A percentile compares a stretch with the other conserved stretches of the same genome.
Conservation (phyloP, 2,888 invertebrate genomes). For the Ormyrus pomaceus region DNA sequence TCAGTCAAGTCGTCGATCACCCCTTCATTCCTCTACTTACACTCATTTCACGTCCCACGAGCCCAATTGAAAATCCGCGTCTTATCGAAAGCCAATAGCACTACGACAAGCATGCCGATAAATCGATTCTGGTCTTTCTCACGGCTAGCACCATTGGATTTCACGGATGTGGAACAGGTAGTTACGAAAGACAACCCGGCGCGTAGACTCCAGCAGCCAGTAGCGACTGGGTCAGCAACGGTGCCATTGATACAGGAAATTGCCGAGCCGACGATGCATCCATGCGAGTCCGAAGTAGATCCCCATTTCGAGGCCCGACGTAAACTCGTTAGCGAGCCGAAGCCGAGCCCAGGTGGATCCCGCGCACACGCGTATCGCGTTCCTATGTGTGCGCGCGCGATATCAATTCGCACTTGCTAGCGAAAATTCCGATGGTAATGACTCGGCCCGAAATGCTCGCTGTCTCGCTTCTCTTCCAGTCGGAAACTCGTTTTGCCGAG, state of each 20-base stretch:
- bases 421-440: constrained; percentile 27
- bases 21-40: neutral
- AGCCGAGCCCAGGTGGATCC: constrained; percentile 18
- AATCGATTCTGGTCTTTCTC: constrained; percentile 5
- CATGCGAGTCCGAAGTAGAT: constrained; percentile 39
- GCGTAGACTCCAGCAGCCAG: neutral
- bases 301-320: neutral
- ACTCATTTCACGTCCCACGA: neutral
- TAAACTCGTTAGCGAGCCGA: neutral
- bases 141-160: neutral
- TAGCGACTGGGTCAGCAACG: constrained; percentile 38
- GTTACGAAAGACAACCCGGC: constrained; percentile 38
- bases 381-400: constrained; percentile 1
- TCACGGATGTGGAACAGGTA: constrained; percentile 47
- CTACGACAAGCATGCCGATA: neutral
- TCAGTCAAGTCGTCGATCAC: neutral
- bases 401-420: constrained; percentile 17
- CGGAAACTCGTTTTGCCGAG: constrained; percentile 5
- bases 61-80: too few relatives aligned
- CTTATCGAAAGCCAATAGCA: neutral
- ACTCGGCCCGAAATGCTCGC: neutral
- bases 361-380: constrained; percentile 36
- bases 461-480: neutral
- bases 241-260: constrained; percentile 58
- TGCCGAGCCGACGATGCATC: constrained; percentile 46